Percentiles rank a stretch among this genome's conserved stretches.
Evolutionary conservation across 1,140 invertebrate species (phyloP).

Genomic region (Antheraea pernyi): DNA sequence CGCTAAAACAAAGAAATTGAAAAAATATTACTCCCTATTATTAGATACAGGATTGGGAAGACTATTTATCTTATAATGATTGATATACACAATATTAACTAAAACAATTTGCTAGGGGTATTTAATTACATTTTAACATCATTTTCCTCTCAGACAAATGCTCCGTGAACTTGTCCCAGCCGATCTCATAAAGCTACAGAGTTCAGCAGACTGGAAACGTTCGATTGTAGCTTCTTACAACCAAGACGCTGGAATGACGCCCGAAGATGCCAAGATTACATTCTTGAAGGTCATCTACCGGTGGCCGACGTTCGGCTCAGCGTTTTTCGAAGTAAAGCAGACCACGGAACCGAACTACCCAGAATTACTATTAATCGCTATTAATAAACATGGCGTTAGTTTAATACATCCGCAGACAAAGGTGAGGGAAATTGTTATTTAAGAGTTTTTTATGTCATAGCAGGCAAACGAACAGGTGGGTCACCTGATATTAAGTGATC

Average conservation of each 20-base stretch:
- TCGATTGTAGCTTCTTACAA: conserved; percentile 95
- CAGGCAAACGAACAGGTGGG: too few species aligned
- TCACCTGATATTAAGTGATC: too few species aligned
- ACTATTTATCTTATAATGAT: too few species aligned
- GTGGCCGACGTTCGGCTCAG: conserved; percentile 99
- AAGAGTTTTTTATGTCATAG: too few species aligned
- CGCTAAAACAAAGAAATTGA: too few species aligned
- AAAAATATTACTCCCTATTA: too few species aligned
- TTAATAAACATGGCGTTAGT: conserved; percentile 99
- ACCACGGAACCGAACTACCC: conserved; percentile 98
- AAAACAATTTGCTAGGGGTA: too few species aligned
- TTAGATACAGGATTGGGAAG: too few species aligned
- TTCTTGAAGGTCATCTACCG: conserved; percentile 98
- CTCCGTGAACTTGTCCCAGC: conserved; percentile 95
- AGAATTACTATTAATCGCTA: conserved; percentile 97
- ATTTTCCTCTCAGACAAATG: conserved; percentile 88
- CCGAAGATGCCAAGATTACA: conserved; percentile 98
- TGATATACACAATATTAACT: too few species aligned
- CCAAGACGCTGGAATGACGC: conserved; percentile 94
- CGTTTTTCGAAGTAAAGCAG: conserved; percentile 99
- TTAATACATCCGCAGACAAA: conserved; percentile 98
- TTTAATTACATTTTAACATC: not conserved
- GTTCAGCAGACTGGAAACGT: conserved; percentile 97
- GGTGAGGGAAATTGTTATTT: conserved; percentile 84
- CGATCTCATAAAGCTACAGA: conserved; percentile 95